A percentile compares a stretch with the other conserved stretches of the same genome.
Evolutionary conservation across 2,888 invertebrate species (phyloP).

Genomic region (Amaurobius ferox): DNA sequence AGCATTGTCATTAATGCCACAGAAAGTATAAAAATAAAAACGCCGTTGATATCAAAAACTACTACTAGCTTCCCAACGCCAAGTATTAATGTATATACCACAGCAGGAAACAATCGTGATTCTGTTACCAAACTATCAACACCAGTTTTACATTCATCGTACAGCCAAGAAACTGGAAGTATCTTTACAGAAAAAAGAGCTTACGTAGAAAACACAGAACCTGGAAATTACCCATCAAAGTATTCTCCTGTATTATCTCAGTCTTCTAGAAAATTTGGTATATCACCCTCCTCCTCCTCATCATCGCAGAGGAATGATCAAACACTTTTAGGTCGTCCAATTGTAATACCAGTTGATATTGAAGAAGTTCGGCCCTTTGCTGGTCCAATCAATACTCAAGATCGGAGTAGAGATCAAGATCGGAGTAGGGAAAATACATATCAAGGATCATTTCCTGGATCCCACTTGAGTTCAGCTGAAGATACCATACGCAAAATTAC

Average conservation of each 20-base stretch:
- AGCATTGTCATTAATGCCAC: neutral
- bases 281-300: neutral
- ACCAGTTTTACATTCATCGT: neutral
- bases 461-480: conserved; percentile 1
- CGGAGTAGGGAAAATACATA: neutral
- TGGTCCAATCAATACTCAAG: conserved; percentile 46
- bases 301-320: neutral
- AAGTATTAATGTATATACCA: neutral
- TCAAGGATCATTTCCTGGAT: conserved; percentile 19
- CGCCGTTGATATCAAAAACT: neutral
- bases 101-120: no score
- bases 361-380: conserved; percentile 79
- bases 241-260: neutral
- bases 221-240: neutral
- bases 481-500: neutral
- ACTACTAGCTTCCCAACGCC: neutral
- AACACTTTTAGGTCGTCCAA: conserved; percentile 78
- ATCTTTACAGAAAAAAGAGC: neutral
- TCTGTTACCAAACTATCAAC: neutral
- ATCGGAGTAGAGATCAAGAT: neutral
- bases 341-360: conserved; percentile 82
- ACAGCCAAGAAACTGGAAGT: neutral
- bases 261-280: neutral
- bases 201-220: neutral
- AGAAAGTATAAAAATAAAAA: no score